These are phyloP conservation scores for Sarcophaga peregrina DNA, from an alignment of 1,140 invertebrate genomes.

Conservation along the genomic window DNA sequence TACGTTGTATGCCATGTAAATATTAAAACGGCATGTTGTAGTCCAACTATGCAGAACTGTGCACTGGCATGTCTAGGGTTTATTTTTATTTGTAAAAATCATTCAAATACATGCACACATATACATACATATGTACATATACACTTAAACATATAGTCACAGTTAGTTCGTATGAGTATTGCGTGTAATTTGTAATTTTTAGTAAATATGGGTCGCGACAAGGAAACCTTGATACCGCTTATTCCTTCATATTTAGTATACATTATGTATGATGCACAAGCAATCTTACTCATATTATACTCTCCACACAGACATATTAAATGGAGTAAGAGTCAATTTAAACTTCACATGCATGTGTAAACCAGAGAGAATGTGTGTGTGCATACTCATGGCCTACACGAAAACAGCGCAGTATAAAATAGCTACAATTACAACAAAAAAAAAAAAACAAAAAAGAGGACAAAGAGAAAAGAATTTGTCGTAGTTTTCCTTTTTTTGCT, in stretches of 20 bases:
- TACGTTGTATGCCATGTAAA: not conserved
- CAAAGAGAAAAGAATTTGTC: not conserved
- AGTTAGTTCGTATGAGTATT: not conserved
- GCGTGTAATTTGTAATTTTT: slow-evolving; percentile 38
- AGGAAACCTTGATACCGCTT: slow-evolving; percentile 40
- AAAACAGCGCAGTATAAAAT: not conserved
- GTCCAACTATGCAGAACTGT: slow-evolving; percentile 39
- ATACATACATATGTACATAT: not conserved
- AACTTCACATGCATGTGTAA: not conserved
- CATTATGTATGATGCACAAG: not conserved
- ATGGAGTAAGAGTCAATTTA: not conserved
- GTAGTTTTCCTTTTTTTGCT: not conserved
- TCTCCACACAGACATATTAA: not conserved
- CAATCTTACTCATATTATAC: not conserved
- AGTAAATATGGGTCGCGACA: slow-evolving; percentile 41
- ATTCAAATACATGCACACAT: not conserved
- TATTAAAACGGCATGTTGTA: slow-evolving; percentile 29
- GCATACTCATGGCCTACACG: not conserved
- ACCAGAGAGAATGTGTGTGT: not conserved
- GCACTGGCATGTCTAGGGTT: slow-evolving; percentile 34
- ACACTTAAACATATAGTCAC: not conserved
- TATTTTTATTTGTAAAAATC: slow-evolving; percentile 29
- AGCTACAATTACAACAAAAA: not conserved
- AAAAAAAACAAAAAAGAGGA: not conserved
- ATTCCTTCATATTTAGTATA: slow-evolving; percentile 14